Conservation (phyloP, 2,113 vertebrate species). For the Passer domesticus region DNA sequence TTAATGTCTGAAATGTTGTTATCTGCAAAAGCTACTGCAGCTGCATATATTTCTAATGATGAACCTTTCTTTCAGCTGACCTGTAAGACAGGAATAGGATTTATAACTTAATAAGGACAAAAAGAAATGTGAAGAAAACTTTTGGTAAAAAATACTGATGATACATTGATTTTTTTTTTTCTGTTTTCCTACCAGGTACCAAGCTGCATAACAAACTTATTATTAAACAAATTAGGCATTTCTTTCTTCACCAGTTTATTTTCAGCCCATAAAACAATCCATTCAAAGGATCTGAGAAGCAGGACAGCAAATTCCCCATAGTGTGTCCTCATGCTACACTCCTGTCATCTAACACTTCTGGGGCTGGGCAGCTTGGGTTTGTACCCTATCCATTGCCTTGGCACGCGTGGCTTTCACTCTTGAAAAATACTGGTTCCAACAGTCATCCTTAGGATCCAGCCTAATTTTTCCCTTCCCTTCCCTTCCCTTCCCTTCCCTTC, state of each 20-base stretch:
- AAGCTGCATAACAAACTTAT: background rate
- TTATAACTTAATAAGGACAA: background rate
- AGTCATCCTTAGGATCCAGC: background rate
- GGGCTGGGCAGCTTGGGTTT: background rate
- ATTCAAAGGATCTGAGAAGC: background rate
- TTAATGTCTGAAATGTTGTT: background rate
- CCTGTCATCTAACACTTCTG: background rate
- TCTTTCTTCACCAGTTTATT: background rate
- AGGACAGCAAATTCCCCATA: background rate
- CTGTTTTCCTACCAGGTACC: background rate
- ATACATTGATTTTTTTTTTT: background rate
- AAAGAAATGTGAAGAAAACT: background rate
- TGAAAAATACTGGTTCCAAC: background rate
- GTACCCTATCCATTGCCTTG: background rate
- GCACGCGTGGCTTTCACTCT: background rate
- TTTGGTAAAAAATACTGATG: background rate
- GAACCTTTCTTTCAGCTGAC: background rate
- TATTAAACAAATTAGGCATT: background rate
- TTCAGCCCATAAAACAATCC: background rate
- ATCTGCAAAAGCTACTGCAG: background rate
- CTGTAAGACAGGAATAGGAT: background rate
- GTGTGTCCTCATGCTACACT: rapidly evolving
- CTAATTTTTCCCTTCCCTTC: background rate
- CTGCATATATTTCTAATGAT: background rate
- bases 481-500: background rate